These are phyloP conservation scores for Zelostemma sp. DNA, from an alignment of 1,140 invertebrate genomes.

Conservation along the genomic window DNA sequence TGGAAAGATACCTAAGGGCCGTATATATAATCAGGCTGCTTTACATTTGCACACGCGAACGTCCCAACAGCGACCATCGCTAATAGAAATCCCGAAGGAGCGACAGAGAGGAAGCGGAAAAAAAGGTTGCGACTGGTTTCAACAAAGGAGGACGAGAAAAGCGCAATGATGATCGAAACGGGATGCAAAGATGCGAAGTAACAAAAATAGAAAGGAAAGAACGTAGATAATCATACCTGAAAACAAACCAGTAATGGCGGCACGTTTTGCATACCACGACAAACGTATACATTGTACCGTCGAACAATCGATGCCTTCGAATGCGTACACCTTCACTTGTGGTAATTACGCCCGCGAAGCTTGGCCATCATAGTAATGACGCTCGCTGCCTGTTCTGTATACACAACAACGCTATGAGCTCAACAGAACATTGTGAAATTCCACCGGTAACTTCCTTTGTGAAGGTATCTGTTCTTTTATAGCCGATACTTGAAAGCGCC, in stretches of 20 bases:
- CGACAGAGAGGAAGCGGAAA: constrained; percentile 6
- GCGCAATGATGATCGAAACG: constrained; percentile 24
- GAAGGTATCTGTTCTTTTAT: neutral
- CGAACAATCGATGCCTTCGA: constrained; percentile 36
- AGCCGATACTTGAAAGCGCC: neutral
- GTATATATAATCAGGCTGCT: constrained; percentile 6
- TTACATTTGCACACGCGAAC: constrained; percentile 13
- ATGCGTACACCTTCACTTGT: constrained; percentile 30
- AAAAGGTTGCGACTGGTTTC: constrained; percentile 1
- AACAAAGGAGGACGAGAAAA: constrained; percentile 23
- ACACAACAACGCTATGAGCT: neutral
- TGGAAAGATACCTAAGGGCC: neutral
- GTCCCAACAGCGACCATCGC: constrained; percentile 1
- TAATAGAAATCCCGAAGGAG: constrained; percentile 22
- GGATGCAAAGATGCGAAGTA: constrained; percentile 15
- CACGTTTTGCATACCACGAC: constrained; percentile 27
- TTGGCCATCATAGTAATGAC: constrained; percentile 35
- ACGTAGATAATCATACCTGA: constrained; percentile 31
- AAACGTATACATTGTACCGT: constrained; percentile 17
- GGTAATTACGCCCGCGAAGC: constrained; percentile 41
- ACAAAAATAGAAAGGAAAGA: constrained; percentile 11
- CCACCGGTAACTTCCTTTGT: neutral
- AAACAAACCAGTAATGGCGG: constrained; percentile 38
- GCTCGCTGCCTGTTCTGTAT: neutral
- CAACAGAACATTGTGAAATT: neutral